Conservation (phyloP, 2,113 vertebrate genomes). For the Otus sunia region DNA sequence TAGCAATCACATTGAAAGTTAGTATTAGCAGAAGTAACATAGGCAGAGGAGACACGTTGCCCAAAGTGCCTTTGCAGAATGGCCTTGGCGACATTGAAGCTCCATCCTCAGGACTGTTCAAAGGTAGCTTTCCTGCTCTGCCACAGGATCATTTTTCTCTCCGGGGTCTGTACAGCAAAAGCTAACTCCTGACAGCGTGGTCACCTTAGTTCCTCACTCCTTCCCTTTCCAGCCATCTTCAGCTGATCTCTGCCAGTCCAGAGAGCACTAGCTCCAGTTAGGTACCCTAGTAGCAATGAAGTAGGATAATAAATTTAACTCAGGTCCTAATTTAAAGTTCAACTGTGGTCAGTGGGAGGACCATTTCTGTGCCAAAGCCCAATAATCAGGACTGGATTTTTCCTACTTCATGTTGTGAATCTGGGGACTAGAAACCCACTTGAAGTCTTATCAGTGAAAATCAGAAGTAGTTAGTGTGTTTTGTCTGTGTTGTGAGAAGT, state of each 20-base stretch:
- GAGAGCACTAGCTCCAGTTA: neutral
- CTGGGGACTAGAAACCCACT: neutral
- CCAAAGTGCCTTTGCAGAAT: neutral
- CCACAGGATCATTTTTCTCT: neutral
- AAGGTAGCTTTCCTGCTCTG: neutral
- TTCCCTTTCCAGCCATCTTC: neutral
- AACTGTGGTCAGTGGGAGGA: neutral
- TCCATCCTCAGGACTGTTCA: neutral
- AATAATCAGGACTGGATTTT: neutral
- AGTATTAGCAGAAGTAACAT: neutral
- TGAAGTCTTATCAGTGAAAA: neutral
- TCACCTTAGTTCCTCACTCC: neutral
- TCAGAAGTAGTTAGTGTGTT: neutral
- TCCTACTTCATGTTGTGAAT: neutral
- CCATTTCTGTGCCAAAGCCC: neutral
- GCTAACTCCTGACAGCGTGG: neutral
- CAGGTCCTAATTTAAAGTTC: neutral
- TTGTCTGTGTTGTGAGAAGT: neutral
- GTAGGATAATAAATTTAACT: neutral
- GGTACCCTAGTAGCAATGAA: neutral
- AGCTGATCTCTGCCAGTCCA: neutral
- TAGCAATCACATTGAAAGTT: neutral
- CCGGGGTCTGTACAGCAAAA: neutral
- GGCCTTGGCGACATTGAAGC: neutral
- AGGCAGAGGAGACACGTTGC: neutral